Base-by-base conservation (phyloP, 2,888 invertebrate species). In the Hetaerina titia region DNA sequence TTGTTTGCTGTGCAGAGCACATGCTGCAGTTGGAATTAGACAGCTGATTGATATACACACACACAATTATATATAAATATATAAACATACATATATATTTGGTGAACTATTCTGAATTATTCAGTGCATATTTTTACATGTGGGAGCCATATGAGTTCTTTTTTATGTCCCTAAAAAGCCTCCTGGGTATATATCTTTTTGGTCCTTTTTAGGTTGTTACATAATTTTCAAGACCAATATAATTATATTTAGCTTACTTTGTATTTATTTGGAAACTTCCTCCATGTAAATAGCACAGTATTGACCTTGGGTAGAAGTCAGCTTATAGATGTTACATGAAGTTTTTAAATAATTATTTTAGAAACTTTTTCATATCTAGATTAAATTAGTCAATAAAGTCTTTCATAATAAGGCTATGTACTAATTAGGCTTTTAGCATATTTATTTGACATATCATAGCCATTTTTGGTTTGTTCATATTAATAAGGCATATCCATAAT, bases 341-440 rank as follows among this genome's bases (percentile, higher is more conserved):
- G 88, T 88, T 94, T 88, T 88, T 94, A 94, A 88, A 94, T 88
- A 88, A 87, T 88, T 94, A 94, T 88, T 94, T 94, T 94, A 94
- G 94, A 87, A 94, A 89, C 88, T 94, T 94, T 89, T 94, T 94
- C 87, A 94, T 88, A 94, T 94, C 88, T 92, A 92, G 92, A 88
- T 87, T 94, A 94, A 94, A 94, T 69, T 88, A 94, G 88, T 94
- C 94, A 88, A 69, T 89, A 94, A 94, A 89, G 88, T 94, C 88
- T 94, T 94, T 89, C 94, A 94, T 88, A 94, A 89, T 87, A 88
- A 94, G 94, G 94, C 94, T 94, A 94, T 89, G 94, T 94, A 94
- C 88, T 81, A 94, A 69, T 94, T 94, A 94, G 87, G 87, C 92
- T 92, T 92, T 92, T 92, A 92, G 92, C 64, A 69, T 92, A 92